Percentiles rank a stretch among this genome's conserved stretches.
phyloP scores from a whole-genome alignment of 2,113 vertebrate species.

The Lontra canadensis region DNA sequence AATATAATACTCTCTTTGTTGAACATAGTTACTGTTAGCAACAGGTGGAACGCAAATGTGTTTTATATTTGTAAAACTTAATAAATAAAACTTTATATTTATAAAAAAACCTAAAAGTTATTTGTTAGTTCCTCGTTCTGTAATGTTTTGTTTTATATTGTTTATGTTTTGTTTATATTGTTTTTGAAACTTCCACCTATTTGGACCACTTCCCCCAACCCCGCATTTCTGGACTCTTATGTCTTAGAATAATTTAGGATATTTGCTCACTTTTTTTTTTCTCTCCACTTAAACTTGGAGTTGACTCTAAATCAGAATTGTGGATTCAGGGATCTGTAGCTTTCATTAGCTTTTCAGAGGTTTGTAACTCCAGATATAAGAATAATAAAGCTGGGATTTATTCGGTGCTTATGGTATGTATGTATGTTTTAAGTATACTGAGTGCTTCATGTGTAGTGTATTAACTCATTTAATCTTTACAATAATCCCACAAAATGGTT shows the following conservation, averaged over 20 bases:
- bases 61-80: background rate
- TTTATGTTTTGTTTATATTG: background rate
- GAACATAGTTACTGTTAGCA: constrained; percentile 29
- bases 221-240: background rate
- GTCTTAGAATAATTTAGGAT: background rate
- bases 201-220: background rate
- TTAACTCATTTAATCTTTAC: background rate
- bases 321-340: background rate
- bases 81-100: too few species aligned
- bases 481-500: background rate
- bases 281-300: background rate
- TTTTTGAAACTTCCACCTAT: background rate
- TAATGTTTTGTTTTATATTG: too few species aligned
- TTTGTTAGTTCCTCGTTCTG: constrained; percentile 24
- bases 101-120: too few species aligned
- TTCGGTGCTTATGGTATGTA: background rate
- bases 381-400: background rate
- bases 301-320: background rate
- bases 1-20: background rate
- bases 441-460: background rate
- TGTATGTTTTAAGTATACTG: background rate
- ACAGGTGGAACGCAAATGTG: constrained; percentile 19
- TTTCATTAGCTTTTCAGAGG: constrained; percentile 23
- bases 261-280: background rate
- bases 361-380: background rate